Conservation (phyloP, 2,888 invertebrate genomes). For the Ethmia dodecea region DNA sequence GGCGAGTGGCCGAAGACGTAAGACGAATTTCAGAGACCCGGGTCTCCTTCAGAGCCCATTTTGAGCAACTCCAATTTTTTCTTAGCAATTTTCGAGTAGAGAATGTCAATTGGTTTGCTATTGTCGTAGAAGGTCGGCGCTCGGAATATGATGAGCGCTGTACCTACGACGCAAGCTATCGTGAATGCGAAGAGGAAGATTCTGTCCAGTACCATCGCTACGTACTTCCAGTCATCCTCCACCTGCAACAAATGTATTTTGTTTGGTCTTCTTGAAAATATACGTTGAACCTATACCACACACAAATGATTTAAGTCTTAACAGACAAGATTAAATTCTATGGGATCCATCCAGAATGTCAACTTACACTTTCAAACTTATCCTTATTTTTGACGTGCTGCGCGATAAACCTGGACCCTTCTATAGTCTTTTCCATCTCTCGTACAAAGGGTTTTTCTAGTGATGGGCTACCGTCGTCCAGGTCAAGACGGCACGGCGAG, state of each 20-base stretch:
- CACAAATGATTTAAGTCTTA: too few species aligned
- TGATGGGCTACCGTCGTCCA: conserved; percentile 84
- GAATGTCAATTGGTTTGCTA: conserved; percentile 91
- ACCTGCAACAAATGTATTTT: conserved; percentile 81
- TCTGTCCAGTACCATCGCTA: conserved; percentile 96
- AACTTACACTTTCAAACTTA: conserved; percentile 94
- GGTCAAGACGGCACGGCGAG: conserved; percentile 77
- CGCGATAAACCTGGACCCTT: conserved; percentile 95
- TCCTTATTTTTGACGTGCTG: conserved; percentile 97
- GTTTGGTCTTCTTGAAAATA: too few species aligned
- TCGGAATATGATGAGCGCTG: conserved; percentile 90
- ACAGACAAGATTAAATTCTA: too few species aligned
- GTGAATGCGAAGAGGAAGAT: conserved; percentile 97
- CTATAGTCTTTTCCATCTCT: conserved; percentile 94
- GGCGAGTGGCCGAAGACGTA: conserved; percentile 83
- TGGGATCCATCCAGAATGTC: too few species aligned
- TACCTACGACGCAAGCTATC: conserved; percentile 94
- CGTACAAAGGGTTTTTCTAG: conserved; percentile 89
- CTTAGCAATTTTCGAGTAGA: conserved; percentile 94
- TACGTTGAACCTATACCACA: too few species aligned
- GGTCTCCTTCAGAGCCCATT: conserved; percentile 87
- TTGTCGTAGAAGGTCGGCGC: conserved; percentile 96
- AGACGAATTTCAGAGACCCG: conserved; percentile 82
- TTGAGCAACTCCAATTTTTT: conserved; percentile 92
- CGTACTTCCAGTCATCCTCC: conserved; percentile 99